These are phyloP conservation scores for Boulengeromyrus knoepffleri DNA, from an alignment of 2,113 vertebrate species.

Conservation along the genomic window DNA sequence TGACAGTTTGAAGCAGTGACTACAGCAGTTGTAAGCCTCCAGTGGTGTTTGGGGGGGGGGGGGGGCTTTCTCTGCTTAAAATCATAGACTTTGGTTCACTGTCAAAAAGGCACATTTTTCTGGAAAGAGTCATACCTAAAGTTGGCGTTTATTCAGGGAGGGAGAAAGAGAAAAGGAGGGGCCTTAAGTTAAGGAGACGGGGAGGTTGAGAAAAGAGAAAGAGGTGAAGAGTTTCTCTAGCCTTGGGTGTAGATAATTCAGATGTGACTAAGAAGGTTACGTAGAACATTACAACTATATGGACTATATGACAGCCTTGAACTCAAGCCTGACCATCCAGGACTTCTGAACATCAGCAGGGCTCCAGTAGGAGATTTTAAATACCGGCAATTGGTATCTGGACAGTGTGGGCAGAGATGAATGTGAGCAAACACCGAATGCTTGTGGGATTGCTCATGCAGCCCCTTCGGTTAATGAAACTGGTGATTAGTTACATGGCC, in stretches of 20 bases:
- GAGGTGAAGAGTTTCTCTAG: slow-evolving; percentile 20
- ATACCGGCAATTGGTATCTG: not conserved
- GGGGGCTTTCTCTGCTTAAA: slow-evolving; percentile 15
- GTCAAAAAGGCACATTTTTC: slow-evolving; percentile 28
- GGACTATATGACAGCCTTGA: not conserved
- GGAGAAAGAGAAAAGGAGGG: not conserved
- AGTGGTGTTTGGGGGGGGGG: not conserved
- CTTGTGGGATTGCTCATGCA: not conserved
- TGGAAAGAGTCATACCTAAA: slow-evolving; percentile 37
- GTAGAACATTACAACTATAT: slow-evolving; percentile 10
- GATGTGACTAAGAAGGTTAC: slow-evolving; percentile 15
- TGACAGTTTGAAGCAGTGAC: slow-evolving; percentile 34
- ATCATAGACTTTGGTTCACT: slow-evolving; percentile 35
- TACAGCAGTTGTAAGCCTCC: slow-evolving; percentile 38
- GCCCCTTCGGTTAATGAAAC: not conserved
- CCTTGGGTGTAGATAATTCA: not conserved
- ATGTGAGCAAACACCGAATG: not conserved
- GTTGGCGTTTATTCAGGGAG: not conserved
- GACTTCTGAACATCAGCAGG: not conserved
- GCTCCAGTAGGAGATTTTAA: not conserved
- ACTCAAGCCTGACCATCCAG: not conserved
- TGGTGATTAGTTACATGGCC: not conserved
- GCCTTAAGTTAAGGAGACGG: slow-evolving; percentile 20
- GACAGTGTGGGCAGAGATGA: not conserved
- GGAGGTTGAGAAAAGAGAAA: slow-evolving; percentile 28